Conservation (phyloP, 2,888 invertebrate species). For the Sphinx pinastri region DNA sequence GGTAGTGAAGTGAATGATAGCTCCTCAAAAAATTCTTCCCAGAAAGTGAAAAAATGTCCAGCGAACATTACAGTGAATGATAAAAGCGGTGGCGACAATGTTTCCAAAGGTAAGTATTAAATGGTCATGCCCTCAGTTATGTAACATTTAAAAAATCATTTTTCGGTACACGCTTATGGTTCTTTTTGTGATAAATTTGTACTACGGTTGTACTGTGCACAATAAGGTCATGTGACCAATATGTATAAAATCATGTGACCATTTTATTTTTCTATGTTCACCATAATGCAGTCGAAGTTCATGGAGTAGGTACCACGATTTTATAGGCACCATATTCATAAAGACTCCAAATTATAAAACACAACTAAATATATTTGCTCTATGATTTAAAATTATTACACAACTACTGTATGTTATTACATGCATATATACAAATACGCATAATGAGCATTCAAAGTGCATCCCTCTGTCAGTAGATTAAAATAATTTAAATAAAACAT, state of each 20-base stretch:
- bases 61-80: slow-evolving; percentile 71
- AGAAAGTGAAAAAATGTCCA: slow-evolving; percentile 82
- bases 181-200: slow-evolving; percentile 35
- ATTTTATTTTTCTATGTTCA: slow-evolving; percentile 35
- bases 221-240: slow-evolving; percentile 70
- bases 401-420: slow-evolving; percentile 55
- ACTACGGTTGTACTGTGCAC: slow-evolving; percentile 47
- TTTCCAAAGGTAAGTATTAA: slow-evolving; percentile 76
- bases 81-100: slow-evolving; percentile 71
- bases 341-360: background rate
- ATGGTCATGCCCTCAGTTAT: slow-evolving; percentile 78
- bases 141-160: slow-evolving; percentile 70
- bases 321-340: background rate
- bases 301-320: background rate
- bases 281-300: slow-evolving; percentile 19
- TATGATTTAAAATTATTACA: slow-evolving; percentile 56
- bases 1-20: slow-evolving; percentile 84
- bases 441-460: slow-evolving; percentile 12
- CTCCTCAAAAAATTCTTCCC: slow-evolving; percentile 73
- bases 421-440: slow-evolving; percentile 19
- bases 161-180: slow-evolving; percentile 32
- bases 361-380: background rate
- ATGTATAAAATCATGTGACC: slow-evolving; percentile 67
- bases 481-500: background rate
- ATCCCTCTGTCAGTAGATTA: background rate